phyloP scores from a whole-genome alignment of 2,113 vertebrate genomes.

The Chinchilla lanigera region DNA sequence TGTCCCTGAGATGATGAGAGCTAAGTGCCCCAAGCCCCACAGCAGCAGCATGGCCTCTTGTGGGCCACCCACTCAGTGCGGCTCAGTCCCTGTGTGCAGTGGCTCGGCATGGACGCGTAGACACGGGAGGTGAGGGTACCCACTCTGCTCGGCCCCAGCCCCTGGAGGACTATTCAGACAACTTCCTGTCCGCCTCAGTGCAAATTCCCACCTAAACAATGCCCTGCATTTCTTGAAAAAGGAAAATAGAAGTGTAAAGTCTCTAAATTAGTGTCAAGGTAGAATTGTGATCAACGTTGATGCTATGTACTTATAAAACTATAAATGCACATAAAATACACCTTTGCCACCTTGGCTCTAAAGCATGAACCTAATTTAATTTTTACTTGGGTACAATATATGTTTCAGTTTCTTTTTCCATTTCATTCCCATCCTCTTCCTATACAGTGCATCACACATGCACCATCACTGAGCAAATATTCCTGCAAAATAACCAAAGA shows the following conservation, averaged over 20 bases:
- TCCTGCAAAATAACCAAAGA: neutral
- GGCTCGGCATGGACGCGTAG: neutral
- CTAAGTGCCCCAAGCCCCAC: neutral
- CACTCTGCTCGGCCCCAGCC: neutral
- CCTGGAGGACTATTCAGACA: neutral
- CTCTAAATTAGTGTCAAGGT: neutral
- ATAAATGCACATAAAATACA: neutral
- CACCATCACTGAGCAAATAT: neutral
- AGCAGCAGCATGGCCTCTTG: neutral
- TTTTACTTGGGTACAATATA: neutral
- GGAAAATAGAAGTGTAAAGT: neutral
- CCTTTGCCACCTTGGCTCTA: neutral
- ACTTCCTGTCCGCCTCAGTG: neutral
- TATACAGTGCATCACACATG: neutral
- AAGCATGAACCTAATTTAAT: neutral
- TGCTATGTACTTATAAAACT: neutral
- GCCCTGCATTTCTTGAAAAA: neutral
- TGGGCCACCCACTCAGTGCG: neutral
- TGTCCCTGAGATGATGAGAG: neutral
- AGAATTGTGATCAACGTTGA: neutral
- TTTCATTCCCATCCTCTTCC: neutral
- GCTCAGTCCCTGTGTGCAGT: accelerated
- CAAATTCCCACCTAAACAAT: neutral
- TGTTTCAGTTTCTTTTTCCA: neutral
- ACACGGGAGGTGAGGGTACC: neutral